Conservation (phyloP, 2,797 vertebrate genomes). For the Arnoldichthys spilopterus region DNA sequence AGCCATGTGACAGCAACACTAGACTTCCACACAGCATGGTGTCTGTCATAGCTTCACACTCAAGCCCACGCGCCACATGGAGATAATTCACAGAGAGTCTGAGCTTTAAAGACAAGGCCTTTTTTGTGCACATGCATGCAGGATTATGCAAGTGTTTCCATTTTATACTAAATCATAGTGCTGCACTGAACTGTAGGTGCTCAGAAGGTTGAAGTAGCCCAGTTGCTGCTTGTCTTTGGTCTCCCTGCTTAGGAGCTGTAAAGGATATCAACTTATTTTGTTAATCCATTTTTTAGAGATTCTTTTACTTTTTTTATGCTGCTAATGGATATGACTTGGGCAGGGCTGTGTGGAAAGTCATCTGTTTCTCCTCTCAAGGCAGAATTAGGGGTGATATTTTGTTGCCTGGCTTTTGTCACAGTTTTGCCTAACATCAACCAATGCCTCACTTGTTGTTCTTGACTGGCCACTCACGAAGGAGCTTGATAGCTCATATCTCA, state of each 20-base stretch:
- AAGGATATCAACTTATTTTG: background rate
- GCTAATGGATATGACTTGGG: background rate
- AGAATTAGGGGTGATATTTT: background rate
- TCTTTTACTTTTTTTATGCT: background rate
- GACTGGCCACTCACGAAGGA: too few relatives aligned
- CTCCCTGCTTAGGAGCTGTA: background rate
- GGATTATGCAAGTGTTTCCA: background rate
- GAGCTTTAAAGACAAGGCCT: constrained; percentile 8
- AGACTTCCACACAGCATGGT: constrained; percentile 28
- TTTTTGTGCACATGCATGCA: background rate
- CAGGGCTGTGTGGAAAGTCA: background rate
- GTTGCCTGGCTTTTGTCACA: background rate
- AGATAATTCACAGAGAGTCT: constrained; percentile 19
- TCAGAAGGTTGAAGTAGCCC: background rate
- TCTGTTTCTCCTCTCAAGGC: background rate
- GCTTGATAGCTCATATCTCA: too few relatives aligned
- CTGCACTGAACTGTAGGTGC: background rate
- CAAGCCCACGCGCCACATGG: constrained; percentile 22
- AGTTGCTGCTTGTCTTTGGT: background rate
- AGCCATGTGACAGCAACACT: constrained; percentile 46
- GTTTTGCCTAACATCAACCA: too few relatives aligned
- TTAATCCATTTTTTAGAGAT: background rate
- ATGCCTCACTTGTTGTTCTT: too few relatives aligned
- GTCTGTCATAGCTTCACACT: constrained; percentile 34
- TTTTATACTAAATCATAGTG: background rate